Evolutionary conservation across 2,797 vertebrate species (phyloP), one percentile per base, ranked within the genome.

Genomic region (Sparidentex hasta): DNA sequence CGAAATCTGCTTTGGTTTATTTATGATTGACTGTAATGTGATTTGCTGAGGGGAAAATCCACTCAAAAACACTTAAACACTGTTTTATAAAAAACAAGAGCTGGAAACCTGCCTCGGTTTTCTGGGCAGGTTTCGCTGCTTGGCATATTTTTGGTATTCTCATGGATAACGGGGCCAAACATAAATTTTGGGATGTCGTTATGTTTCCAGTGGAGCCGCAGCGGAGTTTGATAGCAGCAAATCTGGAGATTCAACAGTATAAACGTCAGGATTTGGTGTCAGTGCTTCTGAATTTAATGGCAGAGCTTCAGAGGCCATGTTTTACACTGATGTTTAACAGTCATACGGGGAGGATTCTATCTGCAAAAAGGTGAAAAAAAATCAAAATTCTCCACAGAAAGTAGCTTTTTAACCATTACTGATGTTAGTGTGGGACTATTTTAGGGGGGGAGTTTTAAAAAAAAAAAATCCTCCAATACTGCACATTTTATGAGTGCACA

Each of bases 1-100:
- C 65, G 78, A 82, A 83, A 90, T 90, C 86, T 85, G 88, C 83
- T 90, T 80, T 59, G 78, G 79, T 91, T 93, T 90, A 90, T 89
- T 90, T 73, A 85, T 83, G 83, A 84, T 86, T 66, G 84, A 81
- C 70, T 84, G 83, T 88, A 85, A 90, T 87, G 79, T 83, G 82
- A 92, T 92, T 90, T 87, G 66, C 81, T 80, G 65, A 74, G 81
- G 62, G 81, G 82, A 81, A 90, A 87, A 93, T 89, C 85, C 82
- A 85, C 81, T 90, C 76, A 85, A 81, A 88, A 85, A 87, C 80
- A 87, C 80, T 82, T 87, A 68, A 78, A 80, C 79, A 80, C 78
- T 76, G 79, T 85, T 84, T 82, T 68, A 70, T 58, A 71, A 67
- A 74, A 65, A 81, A 70, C n/a, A 81, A 63, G 38, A 7, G 33